Percentiles rank a stretch among this genome's conserved stretches.
These are phyloP conservation scores for Acromyrmex echinatior DNA, from an alignment of 1,140 invertebrate genomes.

Conservation along the genomic window DNA sequence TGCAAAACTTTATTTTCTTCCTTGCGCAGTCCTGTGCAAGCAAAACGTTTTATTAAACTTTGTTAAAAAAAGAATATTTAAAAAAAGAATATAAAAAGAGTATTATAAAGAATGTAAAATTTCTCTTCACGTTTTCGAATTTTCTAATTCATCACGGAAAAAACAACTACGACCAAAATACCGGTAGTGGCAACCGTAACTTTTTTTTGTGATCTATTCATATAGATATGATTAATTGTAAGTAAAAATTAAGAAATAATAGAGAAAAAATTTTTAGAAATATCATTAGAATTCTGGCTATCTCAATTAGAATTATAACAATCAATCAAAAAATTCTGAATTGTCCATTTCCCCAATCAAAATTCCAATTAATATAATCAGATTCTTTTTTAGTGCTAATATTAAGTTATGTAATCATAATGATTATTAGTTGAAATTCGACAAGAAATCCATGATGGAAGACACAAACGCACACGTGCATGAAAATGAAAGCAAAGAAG, in stretches of 20 bases:
- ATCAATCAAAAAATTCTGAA: too few species aligned
- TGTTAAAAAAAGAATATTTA: too few species aligned
- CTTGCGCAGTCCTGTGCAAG: neutral
- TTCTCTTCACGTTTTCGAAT: neutral
- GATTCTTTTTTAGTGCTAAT: too few species aligned
- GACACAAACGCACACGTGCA: neutral
- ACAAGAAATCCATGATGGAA: neutral
- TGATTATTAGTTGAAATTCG: neutral
- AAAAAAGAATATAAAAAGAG: neutral
- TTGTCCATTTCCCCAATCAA: too few species aligned
- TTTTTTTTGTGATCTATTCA: neutral
- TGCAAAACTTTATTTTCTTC: neutral
- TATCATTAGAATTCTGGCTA: too few species aligned
- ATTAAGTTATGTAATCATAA: neutral
- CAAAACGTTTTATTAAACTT: neutral
- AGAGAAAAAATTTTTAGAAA: too few species aligned
- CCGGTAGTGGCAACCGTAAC: too few species aligned
- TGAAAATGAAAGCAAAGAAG: slow-evolving; percentile 17
- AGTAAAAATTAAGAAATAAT: neutral
- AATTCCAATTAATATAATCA: too few species aligned
- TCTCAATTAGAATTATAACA: too few species aligned
- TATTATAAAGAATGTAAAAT: slow-evolving; percentile 6
- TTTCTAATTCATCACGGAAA: neutral
- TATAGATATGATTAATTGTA: neutral
- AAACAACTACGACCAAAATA: too few species aligned